Evolutionary conservation across 2,113 vertebrate species (phyloP).

Genomic region (Pelecanoides urinatrix): DNA sequence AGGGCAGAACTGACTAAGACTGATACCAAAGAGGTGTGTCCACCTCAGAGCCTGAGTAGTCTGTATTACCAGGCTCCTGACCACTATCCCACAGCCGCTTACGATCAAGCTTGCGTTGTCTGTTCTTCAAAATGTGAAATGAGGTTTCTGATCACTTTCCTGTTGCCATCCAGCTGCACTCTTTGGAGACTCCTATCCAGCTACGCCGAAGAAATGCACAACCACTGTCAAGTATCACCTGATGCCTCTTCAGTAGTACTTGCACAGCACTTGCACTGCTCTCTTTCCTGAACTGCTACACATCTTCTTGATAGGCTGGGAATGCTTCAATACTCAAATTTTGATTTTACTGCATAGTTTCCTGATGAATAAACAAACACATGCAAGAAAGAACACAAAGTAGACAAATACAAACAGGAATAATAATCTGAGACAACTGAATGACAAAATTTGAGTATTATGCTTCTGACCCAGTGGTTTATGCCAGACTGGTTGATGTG

Average conservation of each 20-base stretch:
- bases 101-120: background rate
- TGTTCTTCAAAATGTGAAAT: background rate
- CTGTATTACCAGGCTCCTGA: background rate
- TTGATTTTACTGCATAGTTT: background rate
- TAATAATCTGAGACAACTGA: background rate
- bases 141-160: background rate
- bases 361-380: background rate
- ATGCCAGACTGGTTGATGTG: background rate
- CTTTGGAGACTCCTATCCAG: background rate
- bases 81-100: background rate
- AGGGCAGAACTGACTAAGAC: background rate
- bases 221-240: background rate
- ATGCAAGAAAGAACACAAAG: background rate
- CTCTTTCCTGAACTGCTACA: background rate
- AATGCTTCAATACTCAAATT: background rate
- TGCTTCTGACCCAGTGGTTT: background rate
- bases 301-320: background rate
- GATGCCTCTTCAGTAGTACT: background rate
- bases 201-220: background rate
- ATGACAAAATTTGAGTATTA: background rate
- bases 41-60: background rate
- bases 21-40: background rate
- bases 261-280: background rate
- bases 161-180: background rate
- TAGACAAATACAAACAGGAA: background rate